Conservation (phyloP, 2,888 invertebrate genomes). For the Spicauda simplicius region DNA sequence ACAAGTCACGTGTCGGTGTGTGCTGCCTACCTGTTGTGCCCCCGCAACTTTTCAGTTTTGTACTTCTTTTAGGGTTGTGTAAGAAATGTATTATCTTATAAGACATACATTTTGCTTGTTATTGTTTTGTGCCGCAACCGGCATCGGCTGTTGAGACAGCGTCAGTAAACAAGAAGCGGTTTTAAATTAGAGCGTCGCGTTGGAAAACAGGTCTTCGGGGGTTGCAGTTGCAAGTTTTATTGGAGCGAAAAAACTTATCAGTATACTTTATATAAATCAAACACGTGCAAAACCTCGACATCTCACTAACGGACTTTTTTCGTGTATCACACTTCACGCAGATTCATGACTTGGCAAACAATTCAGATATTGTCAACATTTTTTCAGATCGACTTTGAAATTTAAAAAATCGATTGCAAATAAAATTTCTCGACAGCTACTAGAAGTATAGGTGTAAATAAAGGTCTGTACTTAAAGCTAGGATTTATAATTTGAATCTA, state of each 20-base stretch:
- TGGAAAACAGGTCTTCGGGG: constrained; percentile 28
- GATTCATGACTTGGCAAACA: too few relatives aligned
- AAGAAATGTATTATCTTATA: constrained; percentile 63
- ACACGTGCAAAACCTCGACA: too few relatives aligned
- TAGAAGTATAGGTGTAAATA: not conserved
- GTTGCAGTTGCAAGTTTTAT: constrained; percentile 4
- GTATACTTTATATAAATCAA: too few relatives aligned
- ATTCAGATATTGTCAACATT: not conserved
- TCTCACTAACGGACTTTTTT: too few relatives aligned
- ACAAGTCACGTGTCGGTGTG: constrained; percentile 74
- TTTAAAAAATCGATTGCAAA: too few relatives aligned
- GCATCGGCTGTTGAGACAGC: constrained; percentile 48
- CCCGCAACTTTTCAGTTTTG: constrained; percentile 74
- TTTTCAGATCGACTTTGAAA: not conserved
- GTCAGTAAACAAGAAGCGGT: constrained; percentile 47
- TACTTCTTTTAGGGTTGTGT: constrained; percentile 67
- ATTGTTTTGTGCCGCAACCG: constrained; percentile 53
- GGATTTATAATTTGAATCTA: constrained; percentile 28
- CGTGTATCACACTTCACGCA: too few relatives aligned
- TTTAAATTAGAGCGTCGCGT: constrained; percentile 41
- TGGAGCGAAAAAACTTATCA: constrained; percentile 10
- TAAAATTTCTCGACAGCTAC: too few relatives aligned
- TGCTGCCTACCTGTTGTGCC: constrained; percentile 77
- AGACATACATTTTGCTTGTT: constrained; percentile 57
- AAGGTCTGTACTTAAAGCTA: constrained; percentile 2